Percentiles rank a stretch among this genome's conserved stretches.
Evolutionary conservation across 2,888 invertebrate species (phyloP).

Genomic region (Lamproptera curius): DNA sequence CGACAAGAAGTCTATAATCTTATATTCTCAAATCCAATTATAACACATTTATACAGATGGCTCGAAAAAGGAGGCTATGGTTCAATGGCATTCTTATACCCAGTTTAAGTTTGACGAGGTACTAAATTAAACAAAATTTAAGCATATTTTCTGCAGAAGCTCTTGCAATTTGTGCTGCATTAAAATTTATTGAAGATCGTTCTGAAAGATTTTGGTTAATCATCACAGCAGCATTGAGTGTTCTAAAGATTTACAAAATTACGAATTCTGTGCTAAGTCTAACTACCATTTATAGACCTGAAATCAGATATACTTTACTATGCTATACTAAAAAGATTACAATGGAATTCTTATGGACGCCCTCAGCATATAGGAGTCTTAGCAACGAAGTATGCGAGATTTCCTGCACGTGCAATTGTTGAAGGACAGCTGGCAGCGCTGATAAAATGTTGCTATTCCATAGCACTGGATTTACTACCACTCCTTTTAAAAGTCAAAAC

Average conservation of each 20-base stretch:
- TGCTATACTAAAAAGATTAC: no score
- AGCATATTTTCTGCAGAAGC: no score
- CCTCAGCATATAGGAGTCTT: no score
- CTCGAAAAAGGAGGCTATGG: background rate
- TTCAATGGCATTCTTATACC: constrained; percentile 15
- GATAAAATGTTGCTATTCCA: no score
- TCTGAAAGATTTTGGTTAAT: no score
- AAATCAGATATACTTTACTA: background rate
- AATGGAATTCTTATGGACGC: background rate
- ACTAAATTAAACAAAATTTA: background rate
- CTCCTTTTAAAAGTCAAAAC: no score
- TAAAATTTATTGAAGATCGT: no score
- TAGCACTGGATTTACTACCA: background rate
- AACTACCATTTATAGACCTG: background rate
- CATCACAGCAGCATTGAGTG: background rate
- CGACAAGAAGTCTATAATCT: background rate
- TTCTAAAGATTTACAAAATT: background rate
- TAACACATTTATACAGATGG: background rate
- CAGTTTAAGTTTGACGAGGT: no score
- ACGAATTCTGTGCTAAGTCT: background rate
- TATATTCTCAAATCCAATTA: no score
- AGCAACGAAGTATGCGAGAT: no score
- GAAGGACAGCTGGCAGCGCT: background rate
- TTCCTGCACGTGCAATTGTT: background rate
- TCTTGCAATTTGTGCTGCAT: no score